Percentiles rank a stretch among this genome's conserved stretches.
These are phyloP conservation scores for Cantharis rustica DNA, from an alignment of 2,888 invertebrate genomes.

Conservation along the genomic window DNA sequence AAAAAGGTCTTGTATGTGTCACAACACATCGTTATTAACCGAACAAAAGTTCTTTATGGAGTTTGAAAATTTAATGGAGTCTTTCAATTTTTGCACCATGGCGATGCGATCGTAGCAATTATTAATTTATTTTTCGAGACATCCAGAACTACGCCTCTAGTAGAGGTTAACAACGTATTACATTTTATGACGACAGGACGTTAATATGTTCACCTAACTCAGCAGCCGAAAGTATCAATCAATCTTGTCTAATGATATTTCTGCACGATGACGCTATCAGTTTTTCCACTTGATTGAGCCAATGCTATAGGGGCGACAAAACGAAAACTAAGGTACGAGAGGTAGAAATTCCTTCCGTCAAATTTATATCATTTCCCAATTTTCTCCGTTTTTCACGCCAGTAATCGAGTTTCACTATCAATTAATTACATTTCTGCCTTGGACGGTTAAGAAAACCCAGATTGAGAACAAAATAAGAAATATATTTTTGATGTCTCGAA, in stretches of 20 bases:
- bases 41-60: neutral
- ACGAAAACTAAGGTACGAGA: constrained; percentile 26
- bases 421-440: neutral
- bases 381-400: constrained; percentile 2
- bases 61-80: neutral
- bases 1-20: neutral
- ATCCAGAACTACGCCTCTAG: neutral
- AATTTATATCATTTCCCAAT: constrained; percentile 8
- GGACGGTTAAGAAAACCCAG: neutral
- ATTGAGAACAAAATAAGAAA: neutral
- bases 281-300: constrained; percentile 44
- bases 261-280: constrained; percentile 44
- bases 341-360: constrained; percentile 15
- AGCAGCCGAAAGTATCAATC: constrained; percentile 25
- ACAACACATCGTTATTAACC: neutral
- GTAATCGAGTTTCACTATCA: neutral
- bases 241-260: constrained; percentile 39
- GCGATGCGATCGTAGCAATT: neutral
- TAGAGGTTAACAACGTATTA: neutral
- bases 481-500: neutral
- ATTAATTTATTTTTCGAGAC: neutral
- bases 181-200: neutral
- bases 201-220: constrained; percentile 3
- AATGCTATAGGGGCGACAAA: constrained; percentile 41
- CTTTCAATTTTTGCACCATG: neutral